Percentiles rank a stretch among this genome's conserved stretches.
These are phyloP conservation scores for Meghimatium bilineatum DNA, from an alignment of 2,888 invertebrate genomes.

Conservation along the genomic window DNA sequence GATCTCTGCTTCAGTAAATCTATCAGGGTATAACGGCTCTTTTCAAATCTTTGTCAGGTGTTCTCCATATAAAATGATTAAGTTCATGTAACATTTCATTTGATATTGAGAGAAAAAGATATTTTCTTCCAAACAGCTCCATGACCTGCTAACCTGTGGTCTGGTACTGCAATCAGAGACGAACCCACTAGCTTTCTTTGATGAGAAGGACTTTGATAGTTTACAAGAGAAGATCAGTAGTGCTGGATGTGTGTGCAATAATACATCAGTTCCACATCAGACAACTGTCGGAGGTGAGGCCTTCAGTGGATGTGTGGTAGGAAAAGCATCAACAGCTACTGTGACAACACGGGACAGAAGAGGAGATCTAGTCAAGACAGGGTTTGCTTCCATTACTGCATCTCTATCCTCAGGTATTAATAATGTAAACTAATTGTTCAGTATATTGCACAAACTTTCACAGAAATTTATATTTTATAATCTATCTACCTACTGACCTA, in stretches of 20 bases:
- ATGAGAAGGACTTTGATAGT: slow-evolving; percentile 69
- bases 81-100: not conserved
- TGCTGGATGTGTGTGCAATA: slow-evolving; percentile 75
- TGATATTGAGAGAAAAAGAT: not conserved
- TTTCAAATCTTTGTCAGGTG: too few species aligned
- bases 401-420: slow-evolving; percentile 42
- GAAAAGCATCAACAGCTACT: slow-evolving; percentile 73
- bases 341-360: slow-evolving; percentile 75
- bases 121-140: slow-evolving; percentile 5
- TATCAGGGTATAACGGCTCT: too few species aligned
- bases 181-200: slow-evolving; percentile 60
- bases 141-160: slow-evolving; percentile 32
- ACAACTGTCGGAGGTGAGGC: slow-evolving; percentile 77
- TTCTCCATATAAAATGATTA: not conserved
- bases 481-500: too few species aligned
- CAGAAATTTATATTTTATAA: too few species aligned
- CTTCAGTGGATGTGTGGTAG: slow-evolving; percentile 73
- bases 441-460: too few species aligned
- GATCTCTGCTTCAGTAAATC: too few species aligned
- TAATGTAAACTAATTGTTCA: too few species aligned
- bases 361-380: slow-evolving; percentile 75
- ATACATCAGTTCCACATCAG: slow-evolving; percentile 77
- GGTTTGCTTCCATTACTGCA: slow-evolving; percentile 70
- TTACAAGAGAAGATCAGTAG: slow-evolving; percentile 67
- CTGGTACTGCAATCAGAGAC: slow-evolving; percentile 39